Evolutionary conservation across 1,140 invertebrate genomes (phyloP).

Genomic region (Eriosoma lanigerum): DNA sequence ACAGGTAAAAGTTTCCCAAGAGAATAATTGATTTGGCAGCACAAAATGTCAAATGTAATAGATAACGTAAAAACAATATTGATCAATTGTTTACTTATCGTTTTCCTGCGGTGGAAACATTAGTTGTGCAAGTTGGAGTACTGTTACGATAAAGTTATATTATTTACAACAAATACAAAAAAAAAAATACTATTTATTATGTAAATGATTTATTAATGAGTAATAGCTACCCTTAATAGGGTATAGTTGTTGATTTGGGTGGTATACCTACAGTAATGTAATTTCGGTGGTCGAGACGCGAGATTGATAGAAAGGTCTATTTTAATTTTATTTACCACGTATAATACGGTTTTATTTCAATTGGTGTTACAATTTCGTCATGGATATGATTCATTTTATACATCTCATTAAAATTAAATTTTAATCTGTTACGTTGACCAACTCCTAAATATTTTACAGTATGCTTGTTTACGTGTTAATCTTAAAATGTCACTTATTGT

Average conservation of each 20-base stretch:
- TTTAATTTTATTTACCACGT: neutral
- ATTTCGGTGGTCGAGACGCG: too few relatives aligned
- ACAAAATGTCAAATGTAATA: slow-evolving; percentile 32
- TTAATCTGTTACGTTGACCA: slow-evolving; percentile 33
- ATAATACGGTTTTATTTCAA: neutral
- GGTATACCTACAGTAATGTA: too few relatives aligned
- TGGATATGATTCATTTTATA: neutral
- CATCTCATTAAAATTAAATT: neutral
- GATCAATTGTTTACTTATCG: neutral
- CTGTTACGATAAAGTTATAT: too few relatives aligned
- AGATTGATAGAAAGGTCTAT: neutral
- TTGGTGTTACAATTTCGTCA: slow-evolving; percentile 4
- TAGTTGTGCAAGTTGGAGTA: too few relatives aligned
- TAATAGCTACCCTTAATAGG: too few relatives aligned
- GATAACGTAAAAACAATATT: slow-evolving; percentile 11
- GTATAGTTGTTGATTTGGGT: too few relatives aligned
- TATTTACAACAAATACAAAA: too few relatives aligned
- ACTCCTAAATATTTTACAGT: too few relatives aligned
- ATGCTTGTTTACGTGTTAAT: too few relatives aligned
- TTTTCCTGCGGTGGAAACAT: too few relatives aligned
- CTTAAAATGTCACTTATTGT: too few relatives aligned
- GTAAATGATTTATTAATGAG: neutral
- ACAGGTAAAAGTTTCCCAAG: neutral
- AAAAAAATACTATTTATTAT: neutral
- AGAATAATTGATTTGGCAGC: slow-evolving; percentile 19